Percentiles rank a stretch among this genome's conserved stretches.
Evolutionary conservation across 2,113 vertebrate genomes (phyloP).

Genomic region (Petrocephalus zakoni): DNA sequence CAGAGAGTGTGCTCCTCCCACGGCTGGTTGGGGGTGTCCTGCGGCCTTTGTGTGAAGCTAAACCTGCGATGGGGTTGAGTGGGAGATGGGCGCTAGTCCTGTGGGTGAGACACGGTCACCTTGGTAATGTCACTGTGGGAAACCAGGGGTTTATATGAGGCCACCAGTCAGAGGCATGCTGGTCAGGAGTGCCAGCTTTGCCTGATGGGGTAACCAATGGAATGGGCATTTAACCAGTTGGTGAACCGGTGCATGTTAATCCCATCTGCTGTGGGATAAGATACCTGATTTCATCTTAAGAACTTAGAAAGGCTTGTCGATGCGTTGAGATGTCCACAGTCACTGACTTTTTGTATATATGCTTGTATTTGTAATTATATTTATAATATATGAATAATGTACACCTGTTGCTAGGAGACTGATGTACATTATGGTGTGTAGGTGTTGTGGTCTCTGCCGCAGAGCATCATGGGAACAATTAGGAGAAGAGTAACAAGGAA

Average conservation of each 20-base stretch:
- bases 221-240: neutral
- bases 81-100: neutral
- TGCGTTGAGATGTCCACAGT: neutral
- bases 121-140: neutral
- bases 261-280: neutral
- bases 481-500: neutral
- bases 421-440: neutral
- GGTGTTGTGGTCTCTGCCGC: neutral
- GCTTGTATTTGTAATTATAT: neutral
- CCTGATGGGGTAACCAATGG: neutral
- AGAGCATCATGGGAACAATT: neutral
- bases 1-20: neutral
- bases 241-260: neutral
- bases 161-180: neutral
- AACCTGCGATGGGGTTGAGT: neutral
- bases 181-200: neutral
- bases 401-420: slow-evolving; percentile 13
- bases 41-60: neutral
- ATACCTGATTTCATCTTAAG: neutral
- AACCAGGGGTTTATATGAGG: neutral
- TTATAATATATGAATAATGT: neutral
- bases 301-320: neutral
- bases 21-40: neutral
- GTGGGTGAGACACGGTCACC: neutral
- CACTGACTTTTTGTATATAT: neutral